These are phyloP conservation scores for Drosophila koepferae DNA, from an alignment of 2,888 invertebrate genomes.

Conservation along the genomic window DNA sequence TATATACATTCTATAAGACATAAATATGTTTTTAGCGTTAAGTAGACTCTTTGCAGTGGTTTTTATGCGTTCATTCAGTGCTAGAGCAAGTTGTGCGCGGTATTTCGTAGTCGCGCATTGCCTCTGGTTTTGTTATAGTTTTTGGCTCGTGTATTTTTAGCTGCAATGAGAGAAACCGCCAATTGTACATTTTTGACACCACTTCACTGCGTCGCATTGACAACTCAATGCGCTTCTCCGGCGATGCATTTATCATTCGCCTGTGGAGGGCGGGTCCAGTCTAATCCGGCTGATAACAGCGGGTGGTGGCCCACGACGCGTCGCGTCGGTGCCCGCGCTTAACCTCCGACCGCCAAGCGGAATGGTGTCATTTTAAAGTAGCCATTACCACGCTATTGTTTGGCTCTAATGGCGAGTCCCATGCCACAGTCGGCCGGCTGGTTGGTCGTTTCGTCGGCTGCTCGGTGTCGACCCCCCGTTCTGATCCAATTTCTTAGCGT, in stretches of 20 bases:
- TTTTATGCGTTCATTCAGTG: too few species aligned
- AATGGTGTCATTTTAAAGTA: constrained; percentile 80
- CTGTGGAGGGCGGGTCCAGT: constrained; percentile 35
- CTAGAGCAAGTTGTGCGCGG: too few species aligned
- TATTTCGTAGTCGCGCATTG: neutral
- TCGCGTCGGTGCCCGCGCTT: constrained; percentile 49
- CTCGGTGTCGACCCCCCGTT: constrained; percentile 11
- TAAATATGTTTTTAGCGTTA: neutral
- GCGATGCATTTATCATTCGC: constrained; percentile 67
- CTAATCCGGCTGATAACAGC: constrained; percentile 69
- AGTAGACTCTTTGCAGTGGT: too few species aligned
- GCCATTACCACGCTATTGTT: constrained; percentile 82
- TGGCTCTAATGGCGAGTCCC: constrained; percentile 54
- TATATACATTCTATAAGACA: neutral
- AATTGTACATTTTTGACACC: constrained; percentile 44
- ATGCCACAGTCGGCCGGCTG: constrained; percentile 15
- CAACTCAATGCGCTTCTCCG: constrained; percentile 65
- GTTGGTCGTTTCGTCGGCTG: neutral
- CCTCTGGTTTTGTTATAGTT: neutral
- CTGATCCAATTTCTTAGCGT: constrained; percentile 68
- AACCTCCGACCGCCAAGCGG: constrained; percentile 48
- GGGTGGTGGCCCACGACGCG: constrained; percentile 52
- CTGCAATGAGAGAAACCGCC: constrained; percentile 7
- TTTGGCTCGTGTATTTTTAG: constrained; percentile 1
- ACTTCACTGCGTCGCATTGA: constrained; percentile 44